Percentiles rank a stretch among this genome's conserved stretches.
Conservation (phyloP, 2,888 invertebrate species). For the Callimorpha dominula region DNA sequence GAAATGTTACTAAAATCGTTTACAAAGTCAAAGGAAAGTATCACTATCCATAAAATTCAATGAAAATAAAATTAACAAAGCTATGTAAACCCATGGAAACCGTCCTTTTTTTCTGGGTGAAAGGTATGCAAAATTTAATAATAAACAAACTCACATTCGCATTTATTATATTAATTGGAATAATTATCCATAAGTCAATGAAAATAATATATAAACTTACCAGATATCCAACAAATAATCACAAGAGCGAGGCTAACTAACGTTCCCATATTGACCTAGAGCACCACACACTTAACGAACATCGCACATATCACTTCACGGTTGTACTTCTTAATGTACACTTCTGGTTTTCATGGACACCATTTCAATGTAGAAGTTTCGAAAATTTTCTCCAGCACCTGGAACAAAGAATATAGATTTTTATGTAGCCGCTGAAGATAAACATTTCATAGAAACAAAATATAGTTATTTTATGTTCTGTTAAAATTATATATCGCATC, state of each 20-base stretch:
- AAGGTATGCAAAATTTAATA: not conserved
- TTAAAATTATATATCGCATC: too few species aligned
- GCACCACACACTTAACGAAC: constrained; percentile 44
- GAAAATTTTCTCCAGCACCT: constrained; percentile 56
- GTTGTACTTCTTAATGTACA: constrained; percentile 20
- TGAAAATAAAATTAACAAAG: too few species aligned
- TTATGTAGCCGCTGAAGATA: not conserved
- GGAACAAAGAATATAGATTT: constrained; percentile 66
- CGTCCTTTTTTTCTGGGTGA: not conserved
- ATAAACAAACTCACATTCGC: not conserved
- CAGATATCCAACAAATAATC: constrained; percentile 72
- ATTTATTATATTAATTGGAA: too few species aligned
- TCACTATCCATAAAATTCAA: too few species aligned
- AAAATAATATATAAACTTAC: constrained; percentile 57
- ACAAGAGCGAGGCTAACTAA: constrained; percentile 61
- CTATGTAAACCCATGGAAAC: too few species aligned
- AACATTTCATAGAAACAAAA: too few species aligned
- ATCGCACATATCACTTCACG: constrained; percentile 42
- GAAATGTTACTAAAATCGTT: too few species aligned
- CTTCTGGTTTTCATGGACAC: constrained; percentile 33
- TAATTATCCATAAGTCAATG: not conserved
- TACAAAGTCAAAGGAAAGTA: too few species aligned
- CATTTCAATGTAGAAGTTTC: constrained; percentile 45
- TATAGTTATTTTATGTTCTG: too few species aligned
- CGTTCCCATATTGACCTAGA: constrained; percentile 68